Evolutionary conservation across 1,140 invertebrate genomes (phyloP).

Genomic region (Oryctes rhinoceros): DNA sequence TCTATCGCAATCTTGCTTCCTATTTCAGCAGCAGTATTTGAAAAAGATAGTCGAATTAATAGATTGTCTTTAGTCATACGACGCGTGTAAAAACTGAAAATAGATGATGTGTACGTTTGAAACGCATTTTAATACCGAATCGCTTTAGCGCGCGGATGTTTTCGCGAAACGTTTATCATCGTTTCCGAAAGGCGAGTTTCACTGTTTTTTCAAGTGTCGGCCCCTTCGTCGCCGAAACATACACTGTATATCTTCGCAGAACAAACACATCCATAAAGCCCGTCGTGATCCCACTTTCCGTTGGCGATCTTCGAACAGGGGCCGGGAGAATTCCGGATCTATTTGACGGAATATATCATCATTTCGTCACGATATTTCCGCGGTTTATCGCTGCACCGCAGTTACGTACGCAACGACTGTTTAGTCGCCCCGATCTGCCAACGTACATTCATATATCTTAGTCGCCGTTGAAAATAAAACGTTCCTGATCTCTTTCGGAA

Average conservation of each 20-base stretch:
- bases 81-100: too few species aligned
- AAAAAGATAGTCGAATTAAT: too few species aligned
- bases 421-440: slow-evolving; percentile 3
- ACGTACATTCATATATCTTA: slow-evolving; percentile 35
- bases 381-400: slow-evolving; percentile 29
- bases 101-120: too few species aligned
- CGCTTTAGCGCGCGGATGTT: neutral
- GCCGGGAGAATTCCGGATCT: slow-evolving; percentile 25
- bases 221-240: neutral
- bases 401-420: neutral
- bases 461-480: slow-evolving; percentile 20
- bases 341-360: slow-evolving; percentile 40
- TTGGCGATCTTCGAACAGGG: slow-evolving; percentile 13
- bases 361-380: slow-evolving; percentile 38
- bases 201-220: slow-evolving; percentile 6
- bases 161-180: neutral
- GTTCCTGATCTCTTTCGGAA: slow-evolving; percentile 19
- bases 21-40: too few species aligned
- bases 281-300: slow-evolving; percentile 19
- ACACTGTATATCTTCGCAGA: slow-evolving; percentile 26
- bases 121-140: too few species aligned
- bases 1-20: too few species aligned
- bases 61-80: too few species aligned
- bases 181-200: neutral
- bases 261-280: slow-evolving; percentile 30